A percentile compares a stretch with the other conserved stretches of the same genome.
Evolutionary conservation across 1,140 invertebrate species (phyloP).

Genomic region (Patella vulgata): DNA sequence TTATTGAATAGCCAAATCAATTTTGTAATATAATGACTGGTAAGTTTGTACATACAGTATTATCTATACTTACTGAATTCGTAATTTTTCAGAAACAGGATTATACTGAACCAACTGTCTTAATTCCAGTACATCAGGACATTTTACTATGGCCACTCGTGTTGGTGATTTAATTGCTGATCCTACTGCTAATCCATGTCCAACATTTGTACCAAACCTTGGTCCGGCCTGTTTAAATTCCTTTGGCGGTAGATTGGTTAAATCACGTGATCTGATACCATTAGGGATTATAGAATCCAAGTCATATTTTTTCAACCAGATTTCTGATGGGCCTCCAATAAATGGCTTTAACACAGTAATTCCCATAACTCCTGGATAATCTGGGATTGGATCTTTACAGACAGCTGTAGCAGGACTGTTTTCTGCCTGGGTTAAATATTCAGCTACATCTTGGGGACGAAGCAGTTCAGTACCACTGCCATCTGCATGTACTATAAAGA

Average conservation of each 20-base stretch:
- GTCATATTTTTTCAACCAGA: slow-evolving; percentile 62
- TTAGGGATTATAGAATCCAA: slow-evolving; percentile 61
- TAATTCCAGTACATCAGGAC: slow-evolving; percentile 57
- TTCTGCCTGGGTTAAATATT: slow-evolving; percentile 56
- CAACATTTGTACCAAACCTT: slow-evolving; percentile 61
- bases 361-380: slow-evolving; percentile 57
- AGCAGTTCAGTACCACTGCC: slow-evolving; percentile 64
- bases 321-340: slow-evolving; percentile 49
- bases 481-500: slow-evolving; percentile 63
- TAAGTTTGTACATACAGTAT: background rate
- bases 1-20: no score
- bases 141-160: slow-evolving; percentile 52
- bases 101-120: slow-evolving; percentile 64
- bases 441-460: slow-evolving; percentile 57
- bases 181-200: slow-evolving; percentile 58
- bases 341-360: slow-evolving; percentile 63
- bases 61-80: slow-evolving; percentile 49
- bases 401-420: slow-evolving; percentile 61
- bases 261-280: slow-evolving; percentile 59
- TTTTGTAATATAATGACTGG: no score
- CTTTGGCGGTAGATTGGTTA: slow-evolving; percentile 58
- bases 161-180: slow-evolving; percentile 34
- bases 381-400: slow-evolving; percentile 59
- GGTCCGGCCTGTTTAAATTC: slow-evolving; percentile 59
- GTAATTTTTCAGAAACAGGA: slow-evolving; percentile 46